phyloP scores from a whole-genome alignment of 2,797 vertebrate species.

The Catostomus latipinnis region DNA sequence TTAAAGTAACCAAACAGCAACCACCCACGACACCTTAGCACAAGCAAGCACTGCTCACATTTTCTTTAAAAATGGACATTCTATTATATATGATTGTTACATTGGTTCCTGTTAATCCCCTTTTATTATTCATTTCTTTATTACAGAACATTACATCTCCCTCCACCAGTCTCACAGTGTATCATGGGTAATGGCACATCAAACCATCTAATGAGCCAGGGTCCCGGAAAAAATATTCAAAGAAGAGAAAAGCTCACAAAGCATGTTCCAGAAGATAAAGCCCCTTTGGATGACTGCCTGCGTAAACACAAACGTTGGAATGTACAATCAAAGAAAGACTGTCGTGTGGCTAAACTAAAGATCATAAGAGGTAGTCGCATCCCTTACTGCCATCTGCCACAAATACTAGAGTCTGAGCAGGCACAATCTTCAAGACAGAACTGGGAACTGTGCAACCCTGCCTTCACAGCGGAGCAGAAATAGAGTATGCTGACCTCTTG shows the following conservation, averaged over 20 bases:
- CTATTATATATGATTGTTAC: too few relatives aligned
- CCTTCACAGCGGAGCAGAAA: neutral
- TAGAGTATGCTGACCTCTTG: too few relatives aligned
- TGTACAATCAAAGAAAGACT: conserved; percentile 16
- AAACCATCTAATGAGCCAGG: neutral
- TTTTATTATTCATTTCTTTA: neutral
- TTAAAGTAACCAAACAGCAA: too few relatives aligned
- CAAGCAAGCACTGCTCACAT: too few relatives aligned
- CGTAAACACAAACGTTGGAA: neutral
- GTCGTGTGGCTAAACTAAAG: neutral
- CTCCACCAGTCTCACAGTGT: neutral
- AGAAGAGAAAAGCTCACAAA: neutral
- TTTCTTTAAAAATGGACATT: too few relatives aligned
- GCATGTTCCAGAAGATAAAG: neutral
- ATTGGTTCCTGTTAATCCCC: too few relatives aligned
- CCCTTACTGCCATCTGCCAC: neutral
- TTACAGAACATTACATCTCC: neutral
- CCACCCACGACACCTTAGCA: too few relatives aligned
- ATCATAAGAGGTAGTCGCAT: neutral
- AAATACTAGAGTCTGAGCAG: neutral
- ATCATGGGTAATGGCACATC: conserved; percentile 19
- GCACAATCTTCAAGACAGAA: neutral
- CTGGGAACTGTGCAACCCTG: conserved; percentile 11
- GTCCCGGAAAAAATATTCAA: neutral
- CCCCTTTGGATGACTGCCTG: neutral